phyloP scores from a whole-genome alignment of 2,797 vertebrate genomes.

The Manis pentadactyla region DNA sequence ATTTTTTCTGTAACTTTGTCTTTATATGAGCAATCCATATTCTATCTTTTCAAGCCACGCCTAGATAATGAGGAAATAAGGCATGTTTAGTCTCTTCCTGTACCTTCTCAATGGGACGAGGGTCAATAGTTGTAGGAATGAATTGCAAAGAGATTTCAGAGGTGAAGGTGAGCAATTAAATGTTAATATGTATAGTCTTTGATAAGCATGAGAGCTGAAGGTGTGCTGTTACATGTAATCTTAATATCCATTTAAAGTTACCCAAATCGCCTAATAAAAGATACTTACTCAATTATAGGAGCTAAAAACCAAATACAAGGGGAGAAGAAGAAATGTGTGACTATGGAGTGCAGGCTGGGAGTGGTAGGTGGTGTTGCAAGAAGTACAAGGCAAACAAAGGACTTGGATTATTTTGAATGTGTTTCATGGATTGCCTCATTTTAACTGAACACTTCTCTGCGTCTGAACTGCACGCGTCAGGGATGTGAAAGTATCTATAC shows the following conservation, averaged over 20 bases:
- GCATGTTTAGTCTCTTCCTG: background rate
- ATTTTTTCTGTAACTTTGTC: background rate
- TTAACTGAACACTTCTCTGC: background rate
- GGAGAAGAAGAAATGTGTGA: background rate
- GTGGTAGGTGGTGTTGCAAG: background rate
- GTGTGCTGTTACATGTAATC: background rate
- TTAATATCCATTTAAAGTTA: background rate
- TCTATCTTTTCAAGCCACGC: background rate
- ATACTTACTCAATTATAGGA: background rate
- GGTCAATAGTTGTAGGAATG: background rate
- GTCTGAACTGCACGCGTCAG: background rate
- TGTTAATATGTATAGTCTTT: background rate
- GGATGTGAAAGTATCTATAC: background rate
- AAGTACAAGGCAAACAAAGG: background rate
- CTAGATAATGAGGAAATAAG: background rate
- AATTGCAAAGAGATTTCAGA: background rate
- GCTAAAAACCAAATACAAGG: background rate
- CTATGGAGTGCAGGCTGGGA: background rate
- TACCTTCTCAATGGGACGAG: background rate
- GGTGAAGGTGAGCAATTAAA: background rate
- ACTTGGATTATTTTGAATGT: slow-evolving; percentile 47
- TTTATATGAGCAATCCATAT: background rate
- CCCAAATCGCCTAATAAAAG: background rate
- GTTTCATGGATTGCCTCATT: background rate
- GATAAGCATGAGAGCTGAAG: background rate